Conservation (phyloP, 2,113 vertebrate genomes). For the Oriolus oriolus region DNA sequence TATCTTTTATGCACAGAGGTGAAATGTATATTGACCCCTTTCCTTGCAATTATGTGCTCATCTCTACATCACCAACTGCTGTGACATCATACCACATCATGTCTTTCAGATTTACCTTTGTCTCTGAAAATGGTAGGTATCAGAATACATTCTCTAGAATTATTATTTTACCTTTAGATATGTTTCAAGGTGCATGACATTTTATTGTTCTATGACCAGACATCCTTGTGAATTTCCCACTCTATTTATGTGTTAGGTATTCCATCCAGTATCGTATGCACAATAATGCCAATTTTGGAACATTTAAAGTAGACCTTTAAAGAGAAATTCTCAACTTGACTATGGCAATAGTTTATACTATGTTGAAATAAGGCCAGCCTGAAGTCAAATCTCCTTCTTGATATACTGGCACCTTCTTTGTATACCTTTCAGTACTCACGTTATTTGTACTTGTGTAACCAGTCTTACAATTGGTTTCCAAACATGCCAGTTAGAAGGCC, state of each 20-base stretch:
- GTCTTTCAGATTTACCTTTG: background rate
- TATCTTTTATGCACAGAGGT: background rate
- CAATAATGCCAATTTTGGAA: background rate
- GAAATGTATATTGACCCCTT: background rate
- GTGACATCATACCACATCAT: background rate
- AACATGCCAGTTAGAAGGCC: background rate
- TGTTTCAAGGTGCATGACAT: background rate
- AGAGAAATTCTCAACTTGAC: background rate
- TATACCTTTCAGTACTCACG: background rate
- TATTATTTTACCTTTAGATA: background rate
- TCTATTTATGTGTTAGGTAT: background rate
- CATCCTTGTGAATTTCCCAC: background rate
- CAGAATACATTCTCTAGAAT: background rate
- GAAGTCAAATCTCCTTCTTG: background rate
- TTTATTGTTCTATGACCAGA: background rate
- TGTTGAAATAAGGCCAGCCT: background rate
- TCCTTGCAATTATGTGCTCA: background rate
- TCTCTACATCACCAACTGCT: background rate
- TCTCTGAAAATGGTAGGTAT: background rate
- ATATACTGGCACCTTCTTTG: background rate
- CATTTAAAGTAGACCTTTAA: background rate
- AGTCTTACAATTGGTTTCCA: background rate
- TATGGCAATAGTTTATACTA: background rate
- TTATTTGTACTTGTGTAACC: background rate
- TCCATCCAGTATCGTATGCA: background rate